Conservation (phyloP, 2,797 vertebrate genomes). For the Silurus aristotelis region DNA sequence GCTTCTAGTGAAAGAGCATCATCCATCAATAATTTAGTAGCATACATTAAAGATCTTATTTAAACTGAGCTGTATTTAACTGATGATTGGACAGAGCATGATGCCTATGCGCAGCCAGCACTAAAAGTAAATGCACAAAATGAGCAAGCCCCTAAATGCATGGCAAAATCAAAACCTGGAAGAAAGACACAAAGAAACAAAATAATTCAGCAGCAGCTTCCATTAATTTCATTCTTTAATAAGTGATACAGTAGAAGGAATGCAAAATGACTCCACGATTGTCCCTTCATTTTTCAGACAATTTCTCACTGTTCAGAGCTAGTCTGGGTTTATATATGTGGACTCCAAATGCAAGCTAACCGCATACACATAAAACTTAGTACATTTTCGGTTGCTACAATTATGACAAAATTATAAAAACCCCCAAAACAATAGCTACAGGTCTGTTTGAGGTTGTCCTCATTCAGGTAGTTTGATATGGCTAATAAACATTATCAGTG, state of each 20-base stretch:
- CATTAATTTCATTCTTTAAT: constrained; percentile 58
- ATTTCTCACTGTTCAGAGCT: constrained; percentile 23
- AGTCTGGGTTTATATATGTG: constrained; percentile 29
- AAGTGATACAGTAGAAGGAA: constrained; percentile 55
- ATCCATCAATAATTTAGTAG: constrained; percentile 22
- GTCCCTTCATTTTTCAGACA: constrained; percentile 46
- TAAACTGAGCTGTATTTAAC: constrained; percentile 18
- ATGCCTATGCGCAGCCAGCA: neutral
- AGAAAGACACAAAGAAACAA: neutral
- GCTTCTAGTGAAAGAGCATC: neutral
- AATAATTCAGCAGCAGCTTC: constrained; percentile 24
- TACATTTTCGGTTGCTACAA: constrained; percentile 43
- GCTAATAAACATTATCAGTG: constrained; percentile 28
- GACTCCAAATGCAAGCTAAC: constrained; percentile 38
- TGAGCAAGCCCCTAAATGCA: neutral
- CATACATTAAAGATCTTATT: constrained; percentile 9
- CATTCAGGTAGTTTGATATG: constrained; percentile 45
- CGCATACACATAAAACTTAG: constrained; percentile 32
- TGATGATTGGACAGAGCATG: neutral
- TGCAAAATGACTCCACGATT: constrained; percentile 52
- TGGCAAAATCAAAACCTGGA: neutral
- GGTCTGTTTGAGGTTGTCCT: constrained; percentile 38
- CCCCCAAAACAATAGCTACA: constrained; percentile 4
- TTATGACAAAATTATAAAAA: constrained; percentile 12
- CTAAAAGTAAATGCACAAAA: neutral